Base-by-base conservation (phyloP, 2,888 invertebrate species). In the Cataglyphis rosenhaueri region DNA sequence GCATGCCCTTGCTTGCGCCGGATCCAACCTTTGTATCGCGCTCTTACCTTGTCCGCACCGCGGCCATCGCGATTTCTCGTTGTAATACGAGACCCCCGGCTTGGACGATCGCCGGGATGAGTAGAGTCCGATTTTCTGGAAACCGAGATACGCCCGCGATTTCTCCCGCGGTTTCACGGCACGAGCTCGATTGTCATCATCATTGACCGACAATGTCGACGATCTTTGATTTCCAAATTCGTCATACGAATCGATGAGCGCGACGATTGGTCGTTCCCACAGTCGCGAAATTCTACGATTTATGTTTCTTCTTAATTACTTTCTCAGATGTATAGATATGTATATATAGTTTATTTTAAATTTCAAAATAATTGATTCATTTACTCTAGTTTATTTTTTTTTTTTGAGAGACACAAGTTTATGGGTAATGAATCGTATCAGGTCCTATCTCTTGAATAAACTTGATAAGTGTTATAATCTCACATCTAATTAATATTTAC, bases 1-100 rank as follows among this genome's bases (percentile, higher is more conserved):
- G 92, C 93, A 93, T 92, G 93, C 92, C 90, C 92, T 92, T 92
- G 90, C 91, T 88, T 84, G 86, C 84, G 89, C 88, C 83, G 66
- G 75, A 76, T 82, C 82, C 81, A 38, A 52, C 74, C 76, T 88
- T 83, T 86, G 82, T 86, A 82, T 86, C 83, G 59, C 65, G 57
- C 59, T 65, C 76, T 38, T 21, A 66, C 73, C 61, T 84, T 68
- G 25, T 70, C 85, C 65, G 73, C 65, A 64, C 70, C 76, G 68
- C 85, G 68, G 35, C 64, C 25, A 75, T 78, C 78, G 68, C 76
- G 76, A 83, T 81, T 84, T 81, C 74, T 68, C 76, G 75, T 68
- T 75, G 64, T 52, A 52, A 55, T 48, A 71, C 32, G 78, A 82
- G 57, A 68, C 75, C 81, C 29, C 44, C 70, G n/a, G n/a, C 52